These are phyloP conservation scores for Melipona quadrifasciata DNA, from an alignment of 1,140 invertebrate genomes.

Conservation along the genomic window DNA sequence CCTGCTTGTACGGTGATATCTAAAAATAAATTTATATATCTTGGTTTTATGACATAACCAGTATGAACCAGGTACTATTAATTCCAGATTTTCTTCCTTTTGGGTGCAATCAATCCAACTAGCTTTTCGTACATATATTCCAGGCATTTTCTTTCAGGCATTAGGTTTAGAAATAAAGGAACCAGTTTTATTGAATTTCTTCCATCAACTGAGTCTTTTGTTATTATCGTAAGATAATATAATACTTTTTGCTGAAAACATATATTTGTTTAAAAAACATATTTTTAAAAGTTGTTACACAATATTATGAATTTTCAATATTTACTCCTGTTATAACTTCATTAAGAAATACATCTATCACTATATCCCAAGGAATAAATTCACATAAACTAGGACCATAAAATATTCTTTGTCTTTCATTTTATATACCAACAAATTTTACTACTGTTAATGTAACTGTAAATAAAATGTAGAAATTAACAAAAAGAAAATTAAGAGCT, in stretches of 20 bases:
- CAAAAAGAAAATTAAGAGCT: not conserved
- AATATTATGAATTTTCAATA: constrained; percentile 38
- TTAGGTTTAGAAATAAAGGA: constrained; percentile 76
- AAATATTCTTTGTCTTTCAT: constrained; percentile 75
- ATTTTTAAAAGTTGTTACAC: not conserved
- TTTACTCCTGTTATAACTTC: constrained; percentile 84
- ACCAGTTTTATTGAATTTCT: constrained; percentile 73
- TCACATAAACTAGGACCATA: constrained; percentile 73
- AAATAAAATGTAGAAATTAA: constrained; percentile 32
- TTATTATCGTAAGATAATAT: constrained; percentile 76
- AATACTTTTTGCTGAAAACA: constrained; percentile 77
- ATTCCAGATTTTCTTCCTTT: constrained; percentile 68
- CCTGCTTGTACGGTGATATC: constrained; percentile 75
- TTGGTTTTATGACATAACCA: constrained; percentile 79
- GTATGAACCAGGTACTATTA: constrained; percentile 79
- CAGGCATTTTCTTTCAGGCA: constrained; percentile 80
- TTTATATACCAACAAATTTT: constrained; percentile 82
- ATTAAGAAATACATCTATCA: constrained; percentile 84
- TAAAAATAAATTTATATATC: constrained; percentile 80
- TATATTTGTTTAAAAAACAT: not conserved
- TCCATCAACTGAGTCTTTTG: constrained; percentile 71
- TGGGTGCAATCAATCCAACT: constrained; percentile 75
- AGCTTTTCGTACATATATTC: constrained; percentile 80
- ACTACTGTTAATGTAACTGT: constrained; percentile 82
- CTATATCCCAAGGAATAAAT: constrained; percentile 81